Conservation (phyloP, 2,888 invertebrate species). For the Lepas anatifera region DNA sequence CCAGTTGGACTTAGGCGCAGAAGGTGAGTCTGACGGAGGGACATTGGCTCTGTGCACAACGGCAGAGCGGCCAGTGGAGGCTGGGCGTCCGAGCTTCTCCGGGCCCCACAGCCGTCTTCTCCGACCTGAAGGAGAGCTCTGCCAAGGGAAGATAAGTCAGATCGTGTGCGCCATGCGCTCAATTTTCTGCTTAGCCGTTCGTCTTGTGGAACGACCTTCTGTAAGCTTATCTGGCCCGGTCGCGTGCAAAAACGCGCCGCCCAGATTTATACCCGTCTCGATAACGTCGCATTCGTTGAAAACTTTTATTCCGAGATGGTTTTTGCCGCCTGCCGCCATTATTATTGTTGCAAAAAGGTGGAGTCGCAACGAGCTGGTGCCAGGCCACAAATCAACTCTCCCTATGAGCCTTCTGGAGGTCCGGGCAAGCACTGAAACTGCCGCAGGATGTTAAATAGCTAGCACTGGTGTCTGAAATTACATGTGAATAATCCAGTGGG, state of each 20-base stretch:
- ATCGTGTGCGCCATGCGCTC: not conserved
- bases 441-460: no score
- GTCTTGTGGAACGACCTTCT: conserved; percentile 5
- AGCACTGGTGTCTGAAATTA: no score
- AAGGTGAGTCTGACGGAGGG: not conserved
- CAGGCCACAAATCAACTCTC: not conserved
- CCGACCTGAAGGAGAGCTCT: no score
- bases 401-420: no score
- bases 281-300: conserved; percentile 8
- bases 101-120: no score
- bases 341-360: conserved; percentile 9
- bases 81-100: no score
- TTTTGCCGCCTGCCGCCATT: conserved; percentile 1
- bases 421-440: no score
- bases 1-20: not conserved
- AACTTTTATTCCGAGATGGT: not conserved
- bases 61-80: no score
- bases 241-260: not conserved
- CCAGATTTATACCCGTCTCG: not conserved
- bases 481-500: no score
- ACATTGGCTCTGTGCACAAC: no score
- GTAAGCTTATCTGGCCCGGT: conserved; percentile 1
- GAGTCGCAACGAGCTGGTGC: not conserved
- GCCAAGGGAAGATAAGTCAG: not conserved
- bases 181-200: conserved; percentile 1